Conservation (phyloP, 2,113 vertebrate species). For the Monopterus albus region DNA sequence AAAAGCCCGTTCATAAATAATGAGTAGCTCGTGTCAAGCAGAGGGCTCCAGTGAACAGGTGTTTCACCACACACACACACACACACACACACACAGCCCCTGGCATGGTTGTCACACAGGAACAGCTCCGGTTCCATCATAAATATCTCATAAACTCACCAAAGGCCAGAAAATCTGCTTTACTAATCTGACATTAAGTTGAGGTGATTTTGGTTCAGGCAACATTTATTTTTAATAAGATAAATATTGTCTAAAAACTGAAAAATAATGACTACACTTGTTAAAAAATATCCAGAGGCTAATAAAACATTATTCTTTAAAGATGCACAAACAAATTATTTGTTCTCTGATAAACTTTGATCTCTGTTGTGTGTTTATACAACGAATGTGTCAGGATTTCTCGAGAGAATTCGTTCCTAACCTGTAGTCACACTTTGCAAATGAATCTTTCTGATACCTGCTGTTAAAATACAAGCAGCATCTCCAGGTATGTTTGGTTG, state of each 20-base stretch:
- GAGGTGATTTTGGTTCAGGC: too few species aligned
- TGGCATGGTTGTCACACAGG: constrained; percentile 16
- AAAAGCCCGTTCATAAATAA: constrained; percentile 67
- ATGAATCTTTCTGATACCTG: not conserved
- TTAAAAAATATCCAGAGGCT: too few species aligned
- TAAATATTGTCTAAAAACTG: too few species aligned
- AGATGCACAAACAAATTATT: too few species aligned
- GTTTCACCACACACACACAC: constrained; percentile 60
- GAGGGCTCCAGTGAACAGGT: constrained; percentile 63
- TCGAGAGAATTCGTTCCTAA: not conserved
- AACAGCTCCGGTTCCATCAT: constrained; percentile 2
- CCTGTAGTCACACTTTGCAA: not conserved
- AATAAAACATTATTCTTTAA: not conserved
- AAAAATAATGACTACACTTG: too few species aligned
- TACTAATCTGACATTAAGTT: too few species aligned
- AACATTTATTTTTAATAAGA: too few species aligned
- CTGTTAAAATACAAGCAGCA: not conserved
- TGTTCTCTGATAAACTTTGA: not conserved
- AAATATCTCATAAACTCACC: too few species aligned
- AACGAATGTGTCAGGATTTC: not conserved
- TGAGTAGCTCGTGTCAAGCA: constrained; percentile 55
- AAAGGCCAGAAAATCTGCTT: too few species aligned
- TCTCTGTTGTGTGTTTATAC: not conserved
- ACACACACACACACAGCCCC: constrained; percentile 11
- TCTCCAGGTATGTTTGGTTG: not conserved